Evolutionary conservation across 2,113 vertebrate genomes (phyloP).

Genomic region (Nycticebus coucang): DNA sequence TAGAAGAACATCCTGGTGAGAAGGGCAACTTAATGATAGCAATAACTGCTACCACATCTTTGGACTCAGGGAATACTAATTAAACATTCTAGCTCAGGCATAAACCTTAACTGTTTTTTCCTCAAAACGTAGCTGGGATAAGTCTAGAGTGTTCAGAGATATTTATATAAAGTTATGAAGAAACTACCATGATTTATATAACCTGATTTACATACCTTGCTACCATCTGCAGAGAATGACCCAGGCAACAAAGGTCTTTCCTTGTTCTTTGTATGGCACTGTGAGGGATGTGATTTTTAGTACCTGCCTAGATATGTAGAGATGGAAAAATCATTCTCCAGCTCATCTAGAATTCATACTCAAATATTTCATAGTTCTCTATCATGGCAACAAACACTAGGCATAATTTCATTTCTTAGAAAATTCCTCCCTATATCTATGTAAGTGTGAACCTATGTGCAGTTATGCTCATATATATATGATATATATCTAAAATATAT

Average conservation of each 20-base stretch:
- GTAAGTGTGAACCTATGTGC: not conserved
- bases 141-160: not conserved
- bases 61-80: not conserved
- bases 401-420: constrained; percentile 27
- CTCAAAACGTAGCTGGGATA: not conserved
- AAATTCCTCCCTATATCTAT: not conserved
- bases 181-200: not conserved
- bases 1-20: constrained; percentile 7
- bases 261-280: not conserved
- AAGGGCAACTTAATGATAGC: constrained; percentile 33
- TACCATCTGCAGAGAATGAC: constrained; percentile 15
- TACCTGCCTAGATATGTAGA: not conserved
- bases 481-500: no score
- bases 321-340: not conserved
- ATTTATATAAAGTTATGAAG: constrained; percentile 28
- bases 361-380: not conserved
- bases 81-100: constrained; percentile 4
- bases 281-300: not conserved
- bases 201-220: not conserved
- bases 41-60: not conserved
- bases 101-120: not conserved
- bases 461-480: not conserved
- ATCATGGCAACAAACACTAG: not conserved
- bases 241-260: constrained; percentile 37
- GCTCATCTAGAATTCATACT: not conserved